These are phyloP conservation scores for Smittia sp. DNA, from an alignment of 2,888 invertebrate genomes.

Conservation along the genomic window DNA sequence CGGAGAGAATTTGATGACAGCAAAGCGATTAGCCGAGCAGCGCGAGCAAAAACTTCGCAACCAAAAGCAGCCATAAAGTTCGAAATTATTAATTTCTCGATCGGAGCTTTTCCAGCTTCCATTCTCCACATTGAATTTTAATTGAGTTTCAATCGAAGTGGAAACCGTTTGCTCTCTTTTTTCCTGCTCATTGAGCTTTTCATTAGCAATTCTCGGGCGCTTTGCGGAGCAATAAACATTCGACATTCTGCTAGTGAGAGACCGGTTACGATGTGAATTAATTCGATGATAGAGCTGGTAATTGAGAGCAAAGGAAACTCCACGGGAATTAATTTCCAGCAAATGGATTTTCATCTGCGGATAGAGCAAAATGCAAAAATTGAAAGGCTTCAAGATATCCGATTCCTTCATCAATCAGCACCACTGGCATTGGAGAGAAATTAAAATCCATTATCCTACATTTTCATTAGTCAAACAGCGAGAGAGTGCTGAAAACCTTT, in stretches of 20 bases:
- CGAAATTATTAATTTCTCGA: constrained; percentile 21
- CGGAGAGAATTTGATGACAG: constrained; percentile 13
- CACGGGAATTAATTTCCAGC: constrained; percentile 29
- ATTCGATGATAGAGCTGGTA: constrained; percentile 35
- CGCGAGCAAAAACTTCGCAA: background rate
- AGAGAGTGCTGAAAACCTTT: background rate
- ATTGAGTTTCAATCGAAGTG: constrained; percentile 36
- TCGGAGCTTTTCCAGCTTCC: background rate
- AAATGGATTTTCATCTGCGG: constrained; percentile 5
- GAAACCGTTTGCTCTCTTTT: background rate
- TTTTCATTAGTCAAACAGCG: background rate
- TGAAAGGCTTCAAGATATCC: background rate
- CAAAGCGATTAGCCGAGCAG: background rate
- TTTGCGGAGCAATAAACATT: constrained; percentile 31
- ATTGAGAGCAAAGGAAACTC: background rate
- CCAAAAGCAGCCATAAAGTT: background rate
- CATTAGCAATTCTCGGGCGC: constrained; percentile 34
- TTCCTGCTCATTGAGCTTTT: constrained; percentile 36
- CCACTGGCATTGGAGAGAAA: background rate
- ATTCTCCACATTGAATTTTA: constrained; percentile 35
- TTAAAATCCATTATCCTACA: constrained; percentile 36
- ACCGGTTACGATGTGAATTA: constrained; percentile 38
- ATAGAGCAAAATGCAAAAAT: background rate
- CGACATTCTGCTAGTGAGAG: constrained; percentile 19
- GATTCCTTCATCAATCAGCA: constrained; percentile 2